These are phyloP conservation scores for Spisula solida DNA, from an alignment of 2,888 invertebrate species.

Conservation along the genomic window DNA sequence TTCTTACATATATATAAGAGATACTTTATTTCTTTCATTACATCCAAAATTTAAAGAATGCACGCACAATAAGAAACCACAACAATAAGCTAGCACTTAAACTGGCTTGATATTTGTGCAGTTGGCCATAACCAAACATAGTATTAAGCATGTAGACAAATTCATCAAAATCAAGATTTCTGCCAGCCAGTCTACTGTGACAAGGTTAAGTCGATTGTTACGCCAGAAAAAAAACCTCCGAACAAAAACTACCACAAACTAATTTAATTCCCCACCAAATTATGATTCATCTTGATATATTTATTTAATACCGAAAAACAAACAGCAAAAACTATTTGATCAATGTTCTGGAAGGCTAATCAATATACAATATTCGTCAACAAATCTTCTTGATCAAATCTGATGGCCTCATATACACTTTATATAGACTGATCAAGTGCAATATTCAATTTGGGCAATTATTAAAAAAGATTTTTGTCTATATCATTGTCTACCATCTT, in stretches of 20 bases:
- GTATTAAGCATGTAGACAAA: neutral
- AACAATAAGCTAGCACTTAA: neutral
- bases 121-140: slow-evolving; percentile 29
- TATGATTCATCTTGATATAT: slow-evolving; percentile 9
- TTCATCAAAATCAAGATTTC: neutral
- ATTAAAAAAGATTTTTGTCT: no score
- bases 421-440: no score
- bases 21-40: neutral
- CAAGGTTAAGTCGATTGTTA: neutral
- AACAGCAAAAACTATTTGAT: neutral
- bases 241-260: slow-evolving; percentile 8
- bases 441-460: no score
- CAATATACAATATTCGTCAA: neutral
- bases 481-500: no score
- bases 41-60: neutral
- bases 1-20: neutral
- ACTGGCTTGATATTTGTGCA: neutral
- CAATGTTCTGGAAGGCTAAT: neutral
- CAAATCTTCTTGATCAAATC: neutral
- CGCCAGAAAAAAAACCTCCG: neutral
- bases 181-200: neutral
- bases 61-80: neutral
- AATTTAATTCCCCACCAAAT: neutral
- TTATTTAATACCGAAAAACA: slow-evolving; percentile 1
- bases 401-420: neutral